These are phyloP conservation scores for Zalophus californianus DNA, from an alignment of 2,797 vertebrate species.

Conservation along the genomic window DNA sequence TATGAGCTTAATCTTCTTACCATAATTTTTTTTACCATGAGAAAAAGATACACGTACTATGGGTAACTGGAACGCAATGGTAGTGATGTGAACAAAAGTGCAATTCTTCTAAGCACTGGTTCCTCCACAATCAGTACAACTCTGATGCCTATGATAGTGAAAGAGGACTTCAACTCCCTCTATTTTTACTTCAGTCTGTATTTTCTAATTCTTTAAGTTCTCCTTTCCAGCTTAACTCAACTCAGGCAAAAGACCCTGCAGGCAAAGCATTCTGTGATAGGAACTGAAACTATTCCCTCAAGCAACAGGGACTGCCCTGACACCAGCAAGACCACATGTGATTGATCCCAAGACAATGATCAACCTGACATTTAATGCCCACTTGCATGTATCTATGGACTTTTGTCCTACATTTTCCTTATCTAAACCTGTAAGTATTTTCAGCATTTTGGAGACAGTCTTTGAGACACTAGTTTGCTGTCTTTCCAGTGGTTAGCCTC, in stretches of 20 bases:
- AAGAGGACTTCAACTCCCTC: not conserved
- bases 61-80: not conserved
- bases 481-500: not conserved
- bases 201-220: not conserved
- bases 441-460: not conserved
- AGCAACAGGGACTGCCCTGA: not conserved
- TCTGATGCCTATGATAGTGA: not conserved
- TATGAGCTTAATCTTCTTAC: not conserved
- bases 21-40: not conserved
- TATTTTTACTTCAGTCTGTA: not conserved
- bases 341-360: not conserved
- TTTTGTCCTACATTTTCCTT: not conserved
- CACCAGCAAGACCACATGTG: not conserved
- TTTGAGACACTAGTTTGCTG: not conserved
- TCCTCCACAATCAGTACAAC: not conserved
- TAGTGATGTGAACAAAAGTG: not conserved
- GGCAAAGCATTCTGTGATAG: not conserved
- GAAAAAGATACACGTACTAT: not conserved
- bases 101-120: not conserved
- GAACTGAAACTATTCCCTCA: not conserved
- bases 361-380: not conserved
- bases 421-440: not conserved
- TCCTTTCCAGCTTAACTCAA: not conserved
- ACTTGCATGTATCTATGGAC: not conserved
- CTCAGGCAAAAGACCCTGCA: not conserved